Evolutionary conservation across 2,888 invertebrate species (phyloP).

Genomic region (Gymnoscelis rufifasciata): DNA sequence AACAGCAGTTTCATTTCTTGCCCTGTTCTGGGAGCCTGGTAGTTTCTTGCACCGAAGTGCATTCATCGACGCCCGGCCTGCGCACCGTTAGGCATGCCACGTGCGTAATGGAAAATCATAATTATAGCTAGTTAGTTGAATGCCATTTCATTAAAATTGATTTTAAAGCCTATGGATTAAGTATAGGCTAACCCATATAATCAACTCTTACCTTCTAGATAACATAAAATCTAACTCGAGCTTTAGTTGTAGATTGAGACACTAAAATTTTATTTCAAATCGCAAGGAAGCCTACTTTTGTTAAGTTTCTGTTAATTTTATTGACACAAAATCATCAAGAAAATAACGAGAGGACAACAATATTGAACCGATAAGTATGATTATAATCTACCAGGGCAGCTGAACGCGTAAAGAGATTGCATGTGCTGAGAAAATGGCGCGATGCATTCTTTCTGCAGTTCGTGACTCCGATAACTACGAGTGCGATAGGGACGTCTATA

Average conservation of each 20-base stretch:
- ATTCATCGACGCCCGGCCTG: slow-evolving; percentile 42
- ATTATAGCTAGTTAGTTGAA: background rate
- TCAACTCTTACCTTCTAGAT: no score
- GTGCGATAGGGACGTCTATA: slow-evolving; percentile 56
- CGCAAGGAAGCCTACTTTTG: no score
- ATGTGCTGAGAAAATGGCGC: slow-evolving; percentile 54
- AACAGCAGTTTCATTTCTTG: slow-evolving; percentile 46
- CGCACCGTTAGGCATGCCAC: slow-evolving; percentile 15
- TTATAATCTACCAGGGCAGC: slow-evolving; percentile 59
- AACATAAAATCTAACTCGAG: no score
- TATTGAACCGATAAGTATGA: slow-evolving; percentile 50
- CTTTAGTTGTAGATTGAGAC: no score
- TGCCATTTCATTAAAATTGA: no score
- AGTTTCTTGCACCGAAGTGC: slow-evolving; percentile 61
- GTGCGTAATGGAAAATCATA: slow-evolving; percentile 1
- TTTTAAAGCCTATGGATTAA: no score
- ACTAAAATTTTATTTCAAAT: no score
- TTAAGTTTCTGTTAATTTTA: no score
- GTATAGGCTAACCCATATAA: no score
- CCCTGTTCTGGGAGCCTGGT: slow-evolving; percentile 54
- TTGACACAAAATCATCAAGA: no score
- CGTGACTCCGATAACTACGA: slow-evolving; percentile 24
- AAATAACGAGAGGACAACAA: slow-evolving; percentile 5
- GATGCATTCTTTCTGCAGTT: slow-evolving; percentile 60
- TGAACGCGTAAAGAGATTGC: slow-evolving; percentile 50